phyloP scores from a whole-genome alignment of 2,797 vertebrate species.

The Staurois parvus region DNA sequence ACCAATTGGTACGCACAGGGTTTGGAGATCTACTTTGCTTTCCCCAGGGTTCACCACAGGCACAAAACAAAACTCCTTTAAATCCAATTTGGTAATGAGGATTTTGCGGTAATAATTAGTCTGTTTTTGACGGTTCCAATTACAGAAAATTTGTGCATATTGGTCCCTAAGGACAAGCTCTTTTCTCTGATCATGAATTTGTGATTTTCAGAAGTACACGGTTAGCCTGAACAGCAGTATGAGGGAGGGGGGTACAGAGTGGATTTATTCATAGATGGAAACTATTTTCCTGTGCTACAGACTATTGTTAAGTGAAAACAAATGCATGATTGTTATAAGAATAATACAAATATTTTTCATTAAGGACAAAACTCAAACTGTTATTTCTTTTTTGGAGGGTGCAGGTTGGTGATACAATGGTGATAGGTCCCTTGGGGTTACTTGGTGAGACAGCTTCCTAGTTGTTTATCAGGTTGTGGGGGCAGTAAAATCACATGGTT shows the following conservation, averaged over 20 bases:
- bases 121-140: conserved; percentile 41
- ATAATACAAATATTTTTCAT: too few species aligned
- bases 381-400: too few species aligned
- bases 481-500: too few species aligned
- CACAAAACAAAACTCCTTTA: neutral
- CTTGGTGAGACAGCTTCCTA: too few species aligned
- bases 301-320: too few species aligned
- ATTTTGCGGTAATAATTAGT: conserved; percentile 44
- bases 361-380: too few species aligned
- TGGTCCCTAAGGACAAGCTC: neutral
- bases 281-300: too few species aligned
- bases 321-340: too few species aligned
- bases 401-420: too few species aligned
- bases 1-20: neutral
- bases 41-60: neutral
- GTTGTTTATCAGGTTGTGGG: too few species aligned
- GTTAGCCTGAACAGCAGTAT: neutral
- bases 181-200: neutral
- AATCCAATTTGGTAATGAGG: conserved; percentile 28
- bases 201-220: neutral
- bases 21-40: neutral
- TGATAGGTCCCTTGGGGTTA: too few species aligned
- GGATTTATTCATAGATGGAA: too few species aligned
- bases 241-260: neutral
- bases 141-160: conserved; percentile 20